Base-by-base conservation (phyloP, 1,140 invertebrate species). In the Hypsibius dujardini region DNA sequence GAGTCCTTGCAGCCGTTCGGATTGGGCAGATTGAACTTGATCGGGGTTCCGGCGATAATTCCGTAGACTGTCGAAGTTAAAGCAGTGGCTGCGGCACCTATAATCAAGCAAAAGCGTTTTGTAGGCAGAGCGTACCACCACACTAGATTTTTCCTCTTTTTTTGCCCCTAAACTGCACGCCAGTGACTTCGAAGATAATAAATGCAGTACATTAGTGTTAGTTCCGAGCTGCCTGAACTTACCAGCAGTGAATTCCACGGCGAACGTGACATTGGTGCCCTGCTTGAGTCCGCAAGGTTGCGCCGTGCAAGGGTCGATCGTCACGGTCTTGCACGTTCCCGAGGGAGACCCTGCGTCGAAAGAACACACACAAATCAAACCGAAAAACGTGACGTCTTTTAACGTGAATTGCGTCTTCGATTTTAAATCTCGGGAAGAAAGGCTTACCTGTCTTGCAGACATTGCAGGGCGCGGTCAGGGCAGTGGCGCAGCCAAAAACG, bases 1-100 rank as follows among this genome's bases (percentile, higher is more conserved):
- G 82, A 84, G 72, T 77, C 45, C 83, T 81, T 76, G 76, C 88
- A 90, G 2, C 83, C 87, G 76, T 89, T 79, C 0, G 84, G 80
- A 75, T 89, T 84, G 2, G 84, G 77, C 72, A 89, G 75, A 12
- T 83, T 83, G 76, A 89, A 90, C 46, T 87, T 86, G 72, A 88
- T 79, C 1, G 86, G 84, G 15, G 88, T 76, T 69, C 84, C 84
- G 76, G 84, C 79, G 40, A 90, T 81, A 47, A 88, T 80, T 1
- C 88, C 88, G 79, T 88, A 74, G 14, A 76, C 75, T n/a, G 75
- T 71, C 47, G 74, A 71, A 40, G 72, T 76, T n/a, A 72, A 62
- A 42, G 71, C 74, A 2, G 40, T 67, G 2, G 70, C 56, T n/a
- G 70, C 69, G n/a, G 74, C 72, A 47, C 47, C 75, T 77, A 72